phyloP scores from a whole-genome alignment of 2,797 vertebrate genomes.

The Steatocranus sp. region DNA sequence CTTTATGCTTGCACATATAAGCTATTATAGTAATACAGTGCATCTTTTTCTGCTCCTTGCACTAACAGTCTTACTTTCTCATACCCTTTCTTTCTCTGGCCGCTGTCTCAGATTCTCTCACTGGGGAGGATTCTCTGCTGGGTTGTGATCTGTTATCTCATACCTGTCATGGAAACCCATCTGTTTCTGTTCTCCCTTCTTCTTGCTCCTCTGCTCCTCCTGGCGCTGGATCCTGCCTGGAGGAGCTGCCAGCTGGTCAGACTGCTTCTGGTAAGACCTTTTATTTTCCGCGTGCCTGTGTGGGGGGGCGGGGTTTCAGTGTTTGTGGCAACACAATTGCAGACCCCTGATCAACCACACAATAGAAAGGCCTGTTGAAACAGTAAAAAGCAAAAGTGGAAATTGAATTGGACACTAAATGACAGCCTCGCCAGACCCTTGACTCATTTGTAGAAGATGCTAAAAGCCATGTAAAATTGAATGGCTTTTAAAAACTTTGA shows the following conservation, averaged over 20 bases:
- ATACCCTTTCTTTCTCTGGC: constrained; percentile 17
- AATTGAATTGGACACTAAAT: background rate
- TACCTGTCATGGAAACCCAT: constrained; percentile 75
- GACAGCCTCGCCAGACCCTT: constrained; percentile 29
- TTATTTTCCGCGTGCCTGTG: background rate
- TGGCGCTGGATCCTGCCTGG: constrained; percentile 74
- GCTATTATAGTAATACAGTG: constrained; percentile 18
- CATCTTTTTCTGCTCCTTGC: background rate
- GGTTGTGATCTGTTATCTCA: constrained; percentile 91
- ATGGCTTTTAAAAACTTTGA: constrained; percentile 38
- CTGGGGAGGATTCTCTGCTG: constrained; percentile 89
- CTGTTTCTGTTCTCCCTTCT: constrained; percentile 83
- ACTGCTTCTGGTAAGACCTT: constrained; percentile 84
- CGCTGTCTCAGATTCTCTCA: constrained; percentile 84
- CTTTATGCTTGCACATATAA: background rate
- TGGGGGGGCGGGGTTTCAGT: background rate
- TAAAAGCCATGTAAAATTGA: constrained; percentile 30
- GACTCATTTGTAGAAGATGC: constrained; percentile 23
- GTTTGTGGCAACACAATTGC: background rate
- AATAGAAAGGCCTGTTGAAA: background rate
- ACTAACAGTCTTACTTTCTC: constrained; percentile 2
- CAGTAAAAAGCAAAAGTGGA: background rate
- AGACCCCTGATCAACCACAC: background rate
- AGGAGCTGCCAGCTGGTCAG: constrained; percentile 84
- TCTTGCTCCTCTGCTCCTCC: constrained; percentile 79